Evolutionary conservation across 2,888 invertebrate species (phyloP), one percentile per base, ranked within the genome.

Genomic region (Conchocele bisecta): DNA sequence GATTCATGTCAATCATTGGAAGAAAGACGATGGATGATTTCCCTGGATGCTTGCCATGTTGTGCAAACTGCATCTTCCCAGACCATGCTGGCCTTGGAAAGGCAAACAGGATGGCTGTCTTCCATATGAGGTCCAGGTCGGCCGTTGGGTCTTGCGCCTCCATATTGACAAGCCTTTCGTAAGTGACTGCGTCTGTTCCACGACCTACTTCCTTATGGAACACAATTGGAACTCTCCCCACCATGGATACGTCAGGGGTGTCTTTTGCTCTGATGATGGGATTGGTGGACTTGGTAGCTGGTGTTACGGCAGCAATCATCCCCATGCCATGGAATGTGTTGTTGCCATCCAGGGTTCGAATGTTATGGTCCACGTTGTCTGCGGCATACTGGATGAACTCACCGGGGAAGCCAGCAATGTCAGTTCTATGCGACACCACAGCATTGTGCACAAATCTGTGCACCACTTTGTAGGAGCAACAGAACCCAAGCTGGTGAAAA

Each of bases 71-170:
- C 81, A 80, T 82, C 9, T 65, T 42, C 11, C 76, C 80, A 17
- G 75, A 75, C 80, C 82, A 82, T 9, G 37, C 50, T 11, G 75
- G 79, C 9, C 53, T n/a, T n/a, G n/a, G n/a, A n/a, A n/a, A n/a
- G n/a, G n/a, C n/a, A n/a, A n/a, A n/a, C n/a, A n/a, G n/a, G n/a
- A n/a, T n/a, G n/a, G n/a, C n/a, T n/a, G n/a, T n/a, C n/a, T n/a
- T n/a, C n/a, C n/a, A n/a, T n/a, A n/a, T n/a, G n/a, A n/a, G n/a
- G n/a, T n/a, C n/a, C n/a, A n/a, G n/a, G n/a, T n/a, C n/a, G n/a
- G n/a, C n/a, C n/a, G n/a, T n/a, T n/a, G n/a, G n/a, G n/a, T n/a
- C n/a, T n/a, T n/a, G n/a, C n/a, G n/a, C n/a, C n/a, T n/a, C n/a
- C n/a, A n/a, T n/a, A n/a, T n/a, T n/a, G n/a, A n/a, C n/a, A n/a